Base-by-base conservation (phyloP, 2,113 vertebrate species). In the Corydoras maculifer region DNA sequence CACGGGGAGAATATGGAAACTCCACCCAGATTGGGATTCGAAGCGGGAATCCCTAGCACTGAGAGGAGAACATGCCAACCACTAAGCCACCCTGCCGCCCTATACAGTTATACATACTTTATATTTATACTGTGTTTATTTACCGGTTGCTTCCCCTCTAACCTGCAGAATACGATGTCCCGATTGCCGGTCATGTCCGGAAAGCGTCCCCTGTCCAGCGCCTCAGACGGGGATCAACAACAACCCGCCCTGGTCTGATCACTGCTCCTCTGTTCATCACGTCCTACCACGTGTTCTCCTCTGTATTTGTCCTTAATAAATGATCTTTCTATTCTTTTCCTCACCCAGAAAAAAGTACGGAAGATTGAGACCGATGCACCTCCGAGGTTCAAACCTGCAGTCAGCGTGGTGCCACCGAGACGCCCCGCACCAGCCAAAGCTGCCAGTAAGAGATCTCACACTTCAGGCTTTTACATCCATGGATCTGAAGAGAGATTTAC, bases 161-260 rank as follows among this genome's bases (percentile, higher is more conserved):
- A 55, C 64, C 48, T 57, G 2, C 43, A 83, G 77, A 84, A 32
- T 15, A 78, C 68, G 25, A 4, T 79, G 73, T 90, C 89, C 4
- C 84, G 86, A 11, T 75, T 90, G 63, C 89, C 89, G 0, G 84
- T 90, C 0, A 86, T 84, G 71, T 58, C 85, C 12, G 75, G 25
- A 5, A 90, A 90, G 65, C 81, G 89, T 57, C 74, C 79, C 49
- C 82, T 81, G 0, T 81, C 77, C 51, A 79, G 69, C 77, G 79
- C 69, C 58, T 59, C 43, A 5, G 77, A 78, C 35, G 0, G 82
- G 85, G 72, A 88, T 77, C 8, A 82, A 5, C n/a, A 31, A 5
- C 84, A 79, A 0, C 88, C 89, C 30, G 83, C 81, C 29, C 81
- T 82, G 85, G 89, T 91, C 29, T 58, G 77, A 43, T 43, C 35